Evolutionary conservation across 2,888 invertebrate genomes (phyloP).

Genomic region (Enoplolaimus lenunculus): DNA sequence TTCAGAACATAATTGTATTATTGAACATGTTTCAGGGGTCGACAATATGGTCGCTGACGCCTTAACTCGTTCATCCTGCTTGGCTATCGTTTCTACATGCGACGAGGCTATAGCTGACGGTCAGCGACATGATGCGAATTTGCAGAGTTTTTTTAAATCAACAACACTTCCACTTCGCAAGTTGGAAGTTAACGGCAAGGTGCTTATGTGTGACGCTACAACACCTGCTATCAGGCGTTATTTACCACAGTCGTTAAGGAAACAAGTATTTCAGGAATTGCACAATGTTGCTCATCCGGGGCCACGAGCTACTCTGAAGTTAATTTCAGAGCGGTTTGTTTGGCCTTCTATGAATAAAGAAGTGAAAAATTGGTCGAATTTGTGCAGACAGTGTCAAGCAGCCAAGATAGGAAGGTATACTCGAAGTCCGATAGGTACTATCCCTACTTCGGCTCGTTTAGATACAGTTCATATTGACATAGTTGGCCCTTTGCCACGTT

Average conservation of each 20-base stretch:
- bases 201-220: neutral
- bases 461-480: conserved; percentile 11
- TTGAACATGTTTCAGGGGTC: conserved; percentile 7
- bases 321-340: neutral
- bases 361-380: neutral
- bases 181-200: neutral
- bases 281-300: conserved; percentile 10
- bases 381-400: neutral
- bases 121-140: neutral
- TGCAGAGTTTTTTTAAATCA: neutral
- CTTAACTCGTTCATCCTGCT: neutral
- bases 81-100: neutral
- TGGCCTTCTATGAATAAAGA: conserved; percentile 9
- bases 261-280: conserved; percentile 1
- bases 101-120: neutral
- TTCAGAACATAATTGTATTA: neutral
- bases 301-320: neutral
- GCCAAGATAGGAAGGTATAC: conserved; percentile 8
- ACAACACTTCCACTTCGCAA: neutral
- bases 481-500: conserved; percentile 3
- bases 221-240: neutral
- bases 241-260: neutral
- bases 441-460: neutral
- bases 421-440: neutral
- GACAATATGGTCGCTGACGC: conserved; percentile 14